phyloP scores from a whole-genome alignment of 2,888 invertebrate genomes.

The Pyrochroa serraticornis region DNA sequence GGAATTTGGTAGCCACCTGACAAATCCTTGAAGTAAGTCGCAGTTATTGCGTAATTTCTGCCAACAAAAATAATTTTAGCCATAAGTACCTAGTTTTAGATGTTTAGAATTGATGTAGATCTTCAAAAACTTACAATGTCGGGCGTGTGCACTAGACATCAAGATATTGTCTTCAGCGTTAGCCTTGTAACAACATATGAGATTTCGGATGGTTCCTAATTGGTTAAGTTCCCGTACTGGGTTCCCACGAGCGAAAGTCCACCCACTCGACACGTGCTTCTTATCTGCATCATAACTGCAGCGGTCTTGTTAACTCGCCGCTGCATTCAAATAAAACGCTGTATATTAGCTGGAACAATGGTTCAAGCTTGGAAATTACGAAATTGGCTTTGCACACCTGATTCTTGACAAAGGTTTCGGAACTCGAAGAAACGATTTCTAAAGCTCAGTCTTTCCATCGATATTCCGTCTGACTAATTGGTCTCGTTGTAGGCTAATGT shows the following conservation, averaged over 20 bases:
- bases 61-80: too few species aligned
- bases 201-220: constrained; percentile 33
- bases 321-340: constrained; percentile 20
- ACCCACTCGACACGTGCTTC: constrained; percentile 48
- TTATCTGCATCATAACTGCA: constrained; percentile 37
- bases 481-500: constrained; percentile 50
- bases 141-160: constrained; percentile 8
- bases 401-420: too few species aligned
- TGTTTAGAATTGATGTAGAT: background rate
- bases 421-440: too few species aligned
- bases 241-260: constrained; percentile 46
- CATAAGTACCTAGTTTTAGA: too few species aligned
- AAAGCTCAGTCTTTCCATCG: constrained; percentile 5
- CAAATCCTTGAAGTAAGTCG: too few species aligned
- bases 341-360: background rate
- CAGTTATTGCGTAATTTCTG: too few species aligned
- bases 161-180: constrained; percentile 5
- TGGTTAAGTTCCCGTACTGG: constrained; percentile 44
- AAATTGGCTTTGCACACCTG: constrained; percentile 7
- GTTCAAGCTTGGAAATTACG: background rate
- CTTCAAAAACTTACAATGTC: constrained; percentile 4
- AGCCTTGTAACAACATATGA: constrained; percentile 10
- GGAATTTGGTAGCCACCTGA: too few species aligned
- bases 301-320: constrained; percentile 24
- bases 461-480: constrained; percentile 39